Evolutionary conservation across 2,797 vertebrate species (phyloP).

Genomic region (Alca torda): DNA sequence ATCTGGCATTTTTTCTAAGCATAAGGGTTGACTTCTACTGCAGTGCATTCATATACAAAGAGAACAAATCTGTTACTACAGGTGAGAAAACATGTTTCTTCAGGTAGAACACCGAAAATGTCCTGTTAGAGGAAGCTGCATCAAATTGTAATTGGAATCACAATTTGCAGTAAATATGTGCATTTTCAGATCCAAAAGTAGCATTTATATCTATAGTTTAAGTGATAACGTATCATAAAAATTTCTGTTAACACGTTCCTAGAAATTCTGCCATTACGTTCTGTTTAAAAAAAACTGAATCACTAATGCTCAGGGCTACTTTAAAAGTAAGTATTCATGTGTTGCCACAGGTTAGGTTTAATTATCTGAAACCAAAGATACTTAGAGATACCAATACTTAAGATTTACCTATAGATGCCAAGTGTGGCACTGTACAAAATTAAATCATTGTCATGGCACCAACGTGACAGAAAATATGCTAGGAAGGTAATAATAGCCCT

Average conservation of each 20-base stretch:
- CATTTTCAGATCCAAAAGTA: neutral
- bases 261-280: neutral
- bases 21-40: neutral
- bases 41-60: neutral
- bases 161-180: neutral
- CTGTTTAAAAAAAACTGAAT: neutral
- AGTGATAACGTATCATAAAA: neutral
- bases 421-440: neutral
- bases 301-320: neutral
- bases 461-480: neutral
- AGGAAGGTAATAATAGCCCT: neutral
- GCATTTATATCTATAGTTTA: neutral
- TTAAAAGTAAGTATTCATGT: neutral
- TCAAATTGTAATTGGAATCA: neutral
- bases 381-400: neutral
- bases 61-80: neutral
- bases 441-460: neutral
- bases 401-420: neutral
- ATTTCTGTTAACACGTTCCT: neutral
- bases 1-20: neutral
- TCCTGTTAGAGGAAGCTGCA: neutral
- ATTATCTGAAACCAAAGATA: neutral
- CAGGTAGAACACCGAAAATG: neutral
- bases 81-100: neutral
- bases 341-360: neutral